Evolutionary conservation across 2,797 vertebrate species (phyloP).

Genomic region (Eulemur rubriventer): DNA sequence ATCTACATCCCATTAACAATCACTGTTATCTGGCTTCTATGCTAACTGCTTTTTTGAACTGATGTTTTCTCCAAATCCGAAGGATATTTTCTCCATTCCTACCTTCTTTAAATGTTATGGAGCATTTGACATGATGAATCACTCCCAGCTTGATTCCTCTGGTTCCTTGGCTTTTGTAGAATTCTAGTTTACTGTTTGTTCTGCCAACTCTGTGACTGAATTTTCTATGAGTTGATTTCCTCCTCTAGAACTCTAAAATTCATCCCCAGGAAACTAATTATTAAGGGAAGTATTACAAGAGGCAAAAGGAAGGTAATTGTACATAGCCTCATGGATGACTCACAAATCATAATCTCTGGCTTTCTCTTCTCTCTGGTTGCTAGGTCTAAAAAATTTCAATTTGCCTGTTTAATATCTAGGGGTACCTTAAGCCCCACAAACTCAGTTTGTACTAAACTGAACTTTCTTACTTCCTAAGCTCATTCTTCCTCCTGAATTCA

Average conservation of each 20-base stretch:
- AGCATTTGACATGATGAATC: not conserved
- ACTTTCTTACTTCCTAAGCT: not conserved
- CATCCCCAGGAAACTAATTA: not conserved
- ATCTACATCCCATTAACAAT: not conserved
- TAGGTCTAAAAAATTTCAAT: not conserved
- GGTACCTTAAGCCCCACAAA: not conserved
- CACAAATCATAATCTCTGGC: not conserved
- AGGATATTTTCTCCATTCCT: not conserved
- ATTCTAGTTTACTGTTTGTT: not conserved
- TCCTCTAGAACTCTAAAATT: not conserved
- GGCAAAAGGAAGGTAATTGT: not conserved
- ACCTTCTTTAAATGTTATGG: not conserved
- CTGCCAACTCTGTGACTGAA: not conserved
- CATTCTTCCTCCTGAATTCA: conserved; percentile 10
- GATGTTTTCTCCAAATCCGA: not conserved
- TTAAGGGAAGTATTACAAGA: not conserved
- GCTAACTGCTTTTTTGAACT: not conserved
- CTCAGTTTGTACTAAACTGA: not conserved
- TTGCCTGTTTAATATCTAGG: not conserved
- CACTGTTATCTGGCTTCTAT: not conserved
- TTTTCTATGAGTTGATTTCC: not conserved
- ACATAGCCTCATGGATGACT: not conserved
- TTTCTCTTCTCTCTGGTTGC: not conserved
- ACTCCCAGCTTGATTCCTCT: not conserved
- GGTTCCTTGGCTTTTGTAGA: not conserved